These are phyloP conservation scores for Montipora efflorescens DNA, from an alignment of 64 coral and sea anemone species.

Conservation along the genomic window DNA sequence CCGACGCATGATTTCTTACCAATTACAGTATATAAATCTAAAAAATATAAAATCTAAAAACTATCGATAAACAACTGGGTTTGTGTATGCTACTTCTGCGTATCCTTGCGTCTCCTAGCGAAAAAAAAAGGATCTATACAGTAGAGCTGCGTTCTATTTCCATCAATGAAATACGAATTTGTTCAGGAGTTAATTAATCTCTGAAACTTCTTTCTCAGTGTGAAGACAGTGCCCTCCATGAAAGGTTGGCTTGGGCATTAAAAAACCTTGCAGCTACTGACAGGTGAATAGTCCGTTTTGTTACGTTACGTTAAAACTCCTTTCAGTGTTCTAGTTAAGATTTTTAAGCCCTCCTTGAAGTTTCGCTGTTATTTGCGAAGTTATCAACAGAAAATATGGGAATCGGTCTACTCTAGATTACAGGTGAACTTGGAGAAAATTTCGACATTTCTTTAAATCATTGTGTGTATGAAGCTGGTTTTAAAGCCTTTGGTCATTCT, in stretches of 20 bases:
- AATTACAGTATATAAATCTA: no score
- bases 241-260: conserved; percentile 86
- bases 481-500: background rate
- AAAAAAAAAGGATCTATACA: background rate
- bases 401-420: background rate
- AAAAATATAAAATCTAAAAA: no score
- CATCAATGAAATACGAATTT: no score
- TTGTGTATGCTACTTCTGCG: no score
- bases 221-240: conserved; percentile 49
- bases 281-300: conserved; percentile 52
- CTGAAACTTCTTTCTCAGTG: conserved; percentile 20
- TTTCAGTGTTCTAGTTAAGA: background rate
- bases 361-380: background rate
- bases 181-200: background rate
- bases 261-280: conserved; percentile 88
- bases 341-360: no score
- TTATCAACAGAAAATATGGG: no score
- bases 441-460: background rate
- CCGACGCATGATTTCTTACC: no score
- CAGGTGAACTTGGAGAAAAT: background rate
- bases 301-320: background rate
- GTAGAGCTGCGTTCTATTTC: no score
- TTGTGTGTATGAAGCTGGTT: background rate
- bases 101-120: no score
- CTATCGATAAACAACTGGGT: no score